Percentiles rank a stretch among this genome's conserved stretches.
These are phyloP conservation scores for Merops nubicus DNA, from an alignment of 2,113 vertebrate species.

Conservation along the genomic window DNA sequence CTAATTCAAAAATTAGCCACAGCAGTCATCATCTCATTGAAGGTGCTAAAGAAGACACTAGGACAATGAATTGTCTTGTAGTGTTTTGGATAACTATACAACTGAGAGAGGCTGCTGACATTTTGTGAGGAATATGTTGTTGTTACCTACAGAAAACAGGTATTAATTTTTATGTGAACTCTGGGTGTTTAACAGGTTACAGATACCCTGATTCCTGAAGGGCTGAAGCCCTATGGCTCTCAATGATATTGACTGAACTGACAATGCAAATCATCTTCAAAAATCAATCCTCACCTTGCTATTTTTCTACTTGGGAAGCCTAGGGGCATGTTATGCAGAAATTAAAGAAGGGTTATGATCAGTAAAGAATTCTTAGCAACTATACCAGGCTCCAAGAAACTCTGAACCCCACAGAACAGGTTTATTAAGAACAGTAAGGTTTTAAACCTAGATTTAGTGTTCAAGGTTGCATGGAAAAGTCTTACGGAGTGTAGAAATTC, in stretches of 20 bases:
- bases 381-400: constrained; percentile 10
- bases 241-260: background rate
- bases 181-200: background rate
- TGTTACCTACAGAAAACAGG: background rate
- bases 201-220: background rate
- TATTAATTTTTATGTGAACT: background rate
- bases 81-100: background rate
- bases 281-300: background rate
- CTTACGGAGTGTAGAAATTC: background rate
- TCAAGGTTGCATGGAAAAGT: constrained; percentile 47
- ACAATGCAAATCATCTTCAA: background rate
- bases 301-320: background rate
- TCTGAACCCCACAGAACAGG: constrained; percentile 1
- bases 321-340: background rate
- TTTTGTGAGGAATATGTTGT: background rate
- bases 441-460: constrained; percentile 22
- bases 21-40: background rate
- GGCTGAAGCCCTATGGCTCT: background rate
- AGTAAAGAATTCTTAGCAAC: background rate
- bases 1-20: background rate
- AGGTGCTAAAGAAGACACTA: background rate
- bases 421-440: constrained; percentile 20
- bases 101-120: background rate
- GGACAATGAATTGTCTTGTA: background rate
- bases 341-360: background rate